Evolutionary conservation across 2,797 vertebrate species (phyloP).

Genomic region (Coendou prehensilis): DNA sequence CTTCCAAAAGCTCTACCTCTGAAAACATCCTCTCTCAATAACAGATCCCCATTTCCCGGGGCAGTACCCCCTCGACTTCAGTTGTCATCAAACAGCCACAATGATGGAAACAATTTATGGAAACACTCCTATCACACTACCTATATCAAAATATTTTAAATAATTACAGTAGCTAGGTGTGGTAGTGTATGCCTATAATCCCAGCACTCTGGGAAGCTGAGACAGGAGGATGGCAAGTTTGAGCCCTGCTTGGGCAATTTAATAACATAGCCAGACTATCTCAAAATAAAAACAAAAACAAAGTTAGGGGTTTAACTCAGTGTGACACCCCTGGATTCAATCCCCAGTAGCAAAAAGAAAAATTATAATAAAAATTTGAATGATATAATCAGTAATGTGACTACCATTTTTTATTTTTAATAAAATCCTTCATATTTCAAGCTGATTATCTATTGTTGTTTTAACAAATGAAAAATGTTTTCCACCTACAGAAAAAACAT

Average conservation of each 20-base stretch:
- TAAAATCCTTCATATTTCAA: neutral
- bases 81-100: neutral
- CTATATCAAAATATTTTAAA: neutral
- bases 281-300: neutral
- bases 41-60: neutral
- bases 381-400: neutral
- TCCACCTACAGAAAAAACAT: constrained; percentile 88
- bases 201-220: neutral
- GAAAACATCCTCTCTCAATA: neutral
- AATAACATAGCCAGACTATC: neutral
- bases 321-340: neutral
- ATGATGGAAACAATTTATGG: neutral
- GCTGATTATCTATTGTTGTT: neutral
- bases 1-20: neutral
- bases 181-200: neutral
- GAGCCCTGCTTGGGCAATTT: neutral
- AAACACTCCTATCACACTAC: too few species aligned
- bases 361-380: neutral
- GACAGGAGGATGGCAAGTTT: neutral
- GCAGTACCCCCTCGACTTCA: rapidly evolving
- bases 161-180: neutral
- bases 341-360: neutral
- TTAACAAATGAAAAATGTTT: constrained; percentile 69
- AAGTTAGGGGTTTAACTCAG: neutral
- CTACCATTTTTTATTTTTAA: neutral